phyloP scores from a whole-genome alignment of 2,797 vertebrate species.

The Sebastolobus alascanus region DNA sequence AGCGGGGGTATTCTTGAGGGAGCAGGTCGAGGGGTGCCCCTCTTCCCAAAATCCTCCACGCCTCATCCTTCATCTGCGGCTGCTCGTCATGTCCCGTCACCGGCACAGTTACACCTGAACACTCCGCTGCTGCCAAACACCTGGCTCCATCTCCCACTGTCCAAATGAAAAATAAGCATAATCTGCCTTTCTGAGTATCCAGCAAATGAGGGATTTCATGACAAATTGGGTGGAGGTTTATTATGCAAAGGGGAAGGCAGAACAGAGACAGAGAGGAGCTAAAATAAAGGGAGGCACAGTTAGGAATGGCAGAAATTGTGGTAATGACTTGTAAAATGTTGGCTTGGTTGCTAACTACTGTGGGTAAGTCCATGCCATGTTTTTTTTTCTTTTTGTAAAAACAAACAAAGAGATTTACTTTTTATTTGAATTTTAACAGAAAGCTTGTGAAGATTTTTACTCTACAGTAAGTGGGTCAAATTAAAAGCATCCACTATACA shows the following conservation, averaged over 20 bases:
- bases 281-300: conserved; percentile 56
- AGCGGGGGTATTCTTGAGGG: conserved; percentile 90
- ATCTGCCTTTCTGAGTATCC: conserved; percentile 99
- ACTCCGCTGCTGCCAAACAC: conserved; percentile 99
- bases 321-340: conserved; percentile 72
- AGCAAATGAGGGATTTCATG: conserved; percentile 99
- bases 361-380: conserved; percentile 46
- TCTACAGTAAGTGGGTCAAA: neutral
- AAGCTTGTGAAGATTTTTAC: conserved; percentile 17
- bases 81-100: conserved; percentile 98
- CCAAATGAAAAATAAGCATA: conserved; percentile 99
- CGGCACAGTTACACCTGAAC: conserved; percentile 99
- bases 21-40: conserved; percentile 92
- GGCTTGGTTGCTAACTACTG: conserved; percentile 55
- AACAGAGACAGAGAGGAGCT: conserved; percentile 82
- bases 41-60: conserved; percentile 95
- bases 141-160: conserved; percentile 99
- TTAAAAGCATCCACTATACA: neutral
- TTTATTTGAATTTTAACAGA: conserved; percentile 18
- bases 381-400: conserved; percentile 22
- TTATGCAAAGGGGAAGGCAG: conserved; percentile 91
- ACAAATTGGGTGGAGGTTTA: conserved; percentile 95
- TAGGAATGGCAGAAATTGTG: conserved; percentile 63
- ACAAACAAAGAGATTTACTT: neutral
- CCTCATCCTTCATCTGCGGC: conserved; percentile 99